Evolutionary conservation across 92 coral and sea anemone species (phyloP).

Genomic region (Isaurus tuberculatus): DNA sequence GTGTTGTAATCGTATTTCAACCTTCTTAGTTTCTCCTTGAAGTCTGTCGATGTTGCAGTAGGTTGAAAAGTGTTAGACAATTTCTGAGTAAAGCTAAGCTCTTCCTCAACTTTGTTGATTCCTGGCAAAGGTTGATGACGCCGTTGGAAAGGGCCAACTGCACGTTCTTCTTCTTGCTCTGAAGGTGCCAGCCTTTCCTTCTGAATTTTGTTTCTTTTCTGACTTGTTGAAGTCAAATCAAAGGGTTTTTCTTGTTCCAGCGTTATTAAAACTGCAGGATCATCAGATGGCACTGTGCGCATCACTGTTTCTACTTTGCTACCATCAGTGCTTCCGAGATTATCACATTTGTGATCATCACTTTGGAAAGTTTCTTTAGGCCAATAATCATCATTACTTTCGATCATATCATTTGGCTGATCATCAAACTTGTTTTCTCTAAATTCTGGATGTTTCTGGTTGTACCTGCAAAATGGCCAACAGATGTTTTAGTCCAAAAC

Average conservation of each 20-base stretch:
- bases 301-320: background rate
- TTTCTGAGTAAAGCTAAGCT: background rate
- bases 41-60: constrained; percentile 1
- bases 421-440: background rate
- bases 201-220: constrained; percentile 2
- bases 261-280: background rate
- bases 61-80: background rate
- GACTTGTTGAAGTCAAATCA: background rate
- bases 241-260: background rate
- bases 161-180: background rate
- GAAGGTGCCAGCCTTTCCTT: background rate
- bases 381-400: background rate
- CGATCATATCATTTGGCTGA: background rate
- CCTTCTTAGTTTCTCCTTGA: constrained; percentile 24
- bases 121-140: background rate
- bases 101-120: background rate
- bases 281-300: background rate
- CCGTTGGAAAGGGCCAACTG: too few relatives aligned
- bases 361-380: background rate
- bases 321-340: background rate
- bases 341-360: background rate
- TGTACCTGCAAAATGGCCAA: too few relatives aligned
- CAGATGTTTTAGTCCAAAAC: too few relatives aligned
- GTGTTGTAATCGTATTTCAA: constrained; percentile 11
- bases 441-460: too few relatives aligned